A percentile compares a stretch with the other conserved stretches of the same genome.
Evolutionary conservation across 1,140 invertebrate genomes (phyloP).

Genomic region (Pseudomyrmex cubaensis): DNA sequence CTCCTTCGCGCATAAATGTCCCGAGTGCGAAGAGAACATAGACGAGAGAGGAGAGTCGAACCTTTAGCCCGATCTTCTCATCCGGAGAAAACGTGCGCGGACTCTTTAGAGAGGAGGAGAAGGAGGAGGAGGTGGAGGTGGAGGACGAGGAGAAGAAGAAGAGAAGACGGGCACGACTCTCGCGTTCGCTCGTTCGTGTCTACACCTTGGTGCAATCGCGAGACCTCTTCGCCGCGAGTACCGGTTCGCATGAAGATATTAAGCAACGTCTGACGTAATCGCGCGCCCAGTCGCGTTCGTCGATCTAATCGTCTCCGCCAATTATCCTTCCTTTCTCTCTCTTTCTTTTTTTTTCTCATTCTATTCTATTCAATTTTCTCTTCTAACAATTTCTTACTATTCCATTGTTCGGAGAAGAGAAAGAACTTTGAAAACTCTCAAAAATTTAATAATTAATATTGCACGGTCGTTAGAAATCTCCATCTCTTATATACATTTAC

Average conservation of each 20-base stretch:
- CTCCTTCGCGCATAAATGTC: slow-evolving; percentile 47
- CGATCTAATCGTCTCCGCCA: slow-evolving; percentile 47
- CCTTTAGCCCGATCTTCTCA: slow-evolving; percentile 55
- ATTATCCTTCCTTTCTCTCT: slow-evolving; percentile 42
- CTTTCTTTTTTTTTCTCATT: background rate
- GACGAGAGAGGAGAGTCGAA: slow-evolving; percentile 24
- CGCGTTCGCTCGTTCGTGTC: slow-evolving; percentile 40
- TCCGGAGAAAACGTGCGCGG: slow-evolving; percentile 55
- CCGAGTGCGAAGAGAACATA: slow-evolving; percentile 9
- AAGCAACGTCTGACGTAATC: slow-evolving; percentile 77
- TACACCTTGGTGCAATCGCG: slow-evolving; percentile 59
- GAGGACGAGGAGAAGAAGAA: background rate
- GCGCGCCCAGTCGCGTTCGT: slow-evolving; percentile 60
- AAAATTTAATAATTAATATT: too few species aligned
- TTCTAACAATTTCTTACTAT: too few species aligned
- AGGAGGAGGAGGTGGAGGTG: background rate
- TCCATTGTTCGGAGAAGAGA: too few species aligned
- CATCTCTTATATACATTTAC: too few species aligned
- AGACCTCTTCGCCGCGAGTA: slow-evolving; percentile 49
- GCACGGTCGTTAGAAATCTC: too few species aligned
- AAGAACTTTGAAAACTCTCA: too few species aligned
- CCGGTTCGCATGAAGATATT: slow-evolving; percentile 69
- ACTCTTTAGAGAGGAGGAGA: slow-evolving; percentile 8
- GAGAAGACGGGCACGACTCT: slow-evolving; percentile 37
- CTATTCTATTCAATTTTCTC: too few species aligned